Conservation (phyloP, 2,797 vertebrate species). For the Chaetophractus vellerosus region DNA sequence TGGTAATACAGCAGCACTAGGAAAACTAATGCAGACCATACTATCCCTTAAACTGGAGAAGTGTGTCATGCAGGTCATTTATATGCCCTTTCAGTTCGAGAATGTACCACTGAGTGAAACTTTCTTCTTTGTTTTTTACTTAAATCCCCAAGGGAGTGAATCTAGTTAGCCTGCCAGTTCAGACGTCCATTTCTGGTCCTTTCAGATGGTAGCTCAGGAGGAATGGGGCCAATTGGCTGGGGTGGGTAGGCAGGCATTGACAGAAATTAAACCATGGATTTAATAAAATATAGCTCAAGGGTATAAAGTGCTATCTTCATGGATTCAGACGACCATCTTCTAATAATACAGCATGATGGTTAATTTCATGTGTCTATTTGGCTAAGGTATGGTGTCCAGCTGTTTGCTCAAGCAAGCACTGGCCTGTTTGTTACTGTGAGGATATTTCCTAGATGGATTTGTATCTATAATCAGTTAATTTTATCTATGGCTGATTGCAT, state of each 20-base stretch:
- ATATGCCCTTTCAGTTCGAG: conserved; percentile 8
- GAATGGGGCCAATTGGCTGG: background rate
- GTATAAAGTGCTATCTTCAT: background rate
- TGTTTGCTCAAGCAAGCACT: too few relatives aligned
- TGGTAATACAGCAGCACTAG: background rate
- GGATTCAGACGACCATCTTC: background rate
- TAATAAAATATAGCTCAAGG: background rate
- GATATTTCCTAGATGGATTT: too few relatives aligned
- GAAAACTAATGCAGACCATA: background rate
- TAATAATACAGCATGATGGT: background rate
- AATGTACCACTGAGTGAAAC: background rate
- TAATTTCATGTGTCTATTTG: too few relatives aligned
- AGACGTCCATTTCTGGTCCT: background rate
- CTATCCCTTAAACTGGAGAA: conserved; percentile 33
- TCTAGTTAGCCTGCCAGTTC: background rate
- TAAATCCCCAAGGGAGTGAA: conserved; percentile 24
- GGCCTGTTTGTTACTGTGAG: too few relatives aligned
- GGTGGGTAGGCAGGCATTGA: background rate
- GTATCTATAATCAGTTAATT: too few relatives aligned
- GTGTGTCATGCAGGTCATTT: background rate
- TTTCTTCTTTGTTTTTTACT: background rate
- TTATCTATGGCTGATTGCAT: too few relatives aligned
- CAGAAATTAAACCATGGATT: background rate
- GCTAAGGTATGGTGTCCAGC: too few relatives aligned
- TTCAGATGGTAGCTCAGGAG: background rate